A percentile compares a stretch with the other conserved stretches of the same genome.
Evolutionary conservation across 2,888 invertebrate genomes (phyloP).

Genomic region (Eristalis intricaria): DNA sequence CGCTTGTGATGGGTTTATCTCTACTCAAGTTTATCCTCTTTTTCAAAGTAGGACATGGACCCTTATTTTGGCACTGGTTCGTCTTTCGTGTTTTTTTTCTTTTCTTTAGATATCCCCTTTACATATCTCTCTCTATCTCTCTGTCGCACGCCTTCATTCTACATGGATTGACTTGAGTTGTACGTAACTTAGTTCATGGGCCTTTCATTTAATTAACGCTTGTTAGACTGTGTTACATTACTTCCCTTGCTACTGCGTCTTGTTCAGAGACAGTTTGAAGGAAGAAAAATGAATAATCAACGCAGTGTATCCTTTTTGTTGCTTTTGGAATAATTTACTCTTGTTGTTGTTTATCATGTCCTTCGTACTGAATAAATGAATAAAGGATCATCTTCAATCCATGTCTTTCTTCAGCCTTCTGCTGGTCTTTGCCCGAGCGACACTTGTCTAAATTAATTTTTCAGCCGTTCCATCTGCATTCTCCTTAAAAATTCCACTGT

Average conservation of each 20-base stretch:
- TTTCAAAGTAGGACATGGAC: conserved; percentile 43
- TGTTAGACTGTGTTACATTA: background rate
- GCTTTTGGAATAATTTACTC: conserved; percentile 30
- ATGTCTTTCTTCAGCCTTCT: background rate
- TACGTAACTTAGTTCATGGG: background rate
- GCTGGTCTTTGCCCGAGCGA: background rate
- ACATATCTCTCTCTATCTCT: background rate
- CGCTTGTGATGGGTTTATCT: conserved; percentile 52
- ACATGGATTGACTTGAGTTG: conserved; percentile 38
- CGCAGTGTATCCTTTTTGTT: background rate
- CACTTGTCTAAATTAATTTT: conserved; percentile 34
- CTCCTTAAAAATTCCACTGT: background rate
- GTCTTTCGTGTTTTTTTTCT: background rate
- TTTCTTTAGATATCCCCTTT: background rate
- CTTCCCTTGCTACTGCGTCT: background rate
- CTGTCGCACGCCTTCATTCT: conserved; percentile 29
- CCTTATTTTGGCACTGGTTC: conserved; percentile 27
- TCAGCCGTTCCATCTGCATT: background rate
- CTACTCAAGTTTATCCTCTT: conserved; percentile 47
- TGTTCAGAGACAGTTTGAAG: background rate
- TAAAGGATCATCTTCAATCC: background rate
- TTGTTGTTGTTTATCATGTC: conserved; percentile 8
- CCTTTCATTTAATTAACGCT: conserved; percentile 39
- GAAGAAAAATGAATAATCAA: background rate
- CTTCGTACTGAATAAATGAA: conserved; percentile 30